Conservation (phyloP, 2,797 vertebrate genomes). For the Ispidina lecontei region DNA sequence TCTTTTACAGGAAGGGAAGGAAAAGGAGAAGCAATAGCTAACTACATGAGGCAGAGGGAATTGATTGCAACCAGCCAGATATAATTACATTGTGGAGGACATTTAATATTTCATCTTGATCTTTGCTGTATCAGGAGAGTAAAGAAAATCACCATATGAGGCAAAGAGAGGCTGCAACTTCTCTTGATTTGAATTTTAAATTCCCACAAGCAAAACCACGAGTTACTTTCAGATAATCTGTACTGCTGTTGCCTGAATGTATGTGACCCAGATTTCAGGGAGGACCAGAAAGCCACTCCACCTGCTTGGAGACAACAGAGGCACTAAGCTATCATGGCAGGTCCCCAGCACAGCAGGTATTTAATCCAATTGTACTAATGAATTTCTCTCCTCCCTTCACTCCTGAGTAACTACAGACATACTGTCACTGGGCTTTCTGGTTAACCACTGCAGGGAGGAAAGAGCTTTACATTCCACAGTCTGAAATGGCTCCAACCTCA, state of each 20-base stretch:
- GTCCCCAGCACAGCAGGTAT: slow-evolving; percentile 17
- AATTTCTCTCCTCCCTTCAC: background rate
- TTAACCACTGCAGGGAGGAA: background rate
- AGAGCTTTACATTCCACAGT: background rate
- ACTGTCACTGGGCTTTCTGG: background rate
- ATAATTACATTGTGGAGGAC: slow-evolving; percentile 54
- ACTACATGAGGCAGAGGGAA: slow-evolving; percentile 16
- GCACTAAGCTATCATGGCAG: background rate
- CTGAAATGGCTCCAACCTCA: background rate
- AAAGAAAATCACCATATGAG: slow-evolving; percentile 43
- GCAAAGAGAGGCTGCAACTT: background rate
- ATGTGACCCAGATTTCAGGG: background rate
- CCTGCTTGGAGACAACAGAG: background rate
- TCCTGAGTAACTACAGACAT: background rate
- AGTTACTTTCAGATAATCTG: background rate
- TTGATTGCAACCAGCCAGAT: slow-evolving; percentile 54
- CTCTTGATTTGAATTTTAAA: slow-evolving; percentile 58
- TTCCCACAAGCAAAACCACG: background rate
- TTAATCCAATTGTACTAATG: background rate
- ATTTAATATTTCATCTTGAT: slow-evolving; percentile 65
- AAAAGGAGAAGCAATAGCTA: slow-evolving; percentile 11
- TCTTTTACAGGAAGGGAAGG: slow-evolving; percentile 7
- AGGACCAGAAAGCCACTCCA: background rate
- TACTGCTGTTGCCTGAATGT: background rate
- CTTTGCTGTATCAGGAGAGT: slow-evolving; percentile 18